phyloP scores from a whole-genome alignment of 2,888 invertebrate genomes.

The Ochropleura plecta region DNA sequence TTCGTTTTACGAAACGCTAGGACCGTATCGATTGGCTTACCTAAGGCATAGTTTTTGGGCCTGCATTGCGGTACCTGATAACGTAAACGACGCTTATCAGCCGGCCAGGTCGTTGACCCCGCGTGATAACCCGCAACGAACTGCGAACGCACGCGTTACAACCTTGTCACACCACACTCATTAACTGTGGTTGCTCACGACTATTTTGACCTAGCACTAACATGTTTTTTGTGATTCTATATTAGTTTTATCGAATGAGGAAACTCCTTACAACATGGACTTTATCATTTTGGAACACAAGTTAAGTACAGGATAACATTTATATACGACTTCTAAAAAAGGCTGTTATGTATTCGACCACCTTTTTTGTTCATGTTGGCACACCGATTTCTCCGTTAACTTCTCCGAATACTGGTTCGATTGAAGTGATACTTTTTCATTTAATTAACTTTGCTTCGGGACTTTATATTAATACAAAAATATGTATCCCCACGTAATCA shows the following conservation, averaged over 20 bases:
- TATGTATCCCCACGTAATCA: background rate
- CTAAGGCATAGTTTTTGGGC: slow-evolving; percentile 79
- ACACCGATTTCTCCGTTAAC: too few species aligned
- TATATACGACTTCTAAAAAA: too few species aligned
- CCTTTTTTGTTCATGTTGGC: too few species aligned
- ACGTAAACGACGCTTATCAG: slow-evolving; percentile 80
- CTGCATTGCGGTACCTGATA: slow-evolving; percentile 88
- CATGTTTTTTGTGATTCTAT: slow-evolving; percentile 4
- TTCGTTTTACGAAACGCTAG: slow-evolving; percentile 14
- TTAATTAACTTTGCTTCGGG: too few species aligned
- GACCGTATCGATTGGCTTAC: slow-evolving; percentile 77
- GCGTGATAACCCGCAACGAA: slow-evolving; percentile 74
- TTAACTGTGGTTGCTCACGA: slow-evolving; percentile 39
- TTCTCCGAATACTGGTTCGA: too few species aligned
- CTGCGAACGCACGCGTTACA: slow-evolving; percentile 40
- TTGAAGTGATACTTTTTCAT: too few species aligned
- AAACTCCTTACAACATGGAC: slow-evolving; percentile 3
- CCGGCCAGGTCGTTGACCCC: slow-evolving; percentile 77
- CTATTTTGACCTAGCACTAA: slow-evolving; percentile 18
- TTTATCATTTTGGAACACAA: background rate
- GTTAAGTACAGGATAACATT: background rate
- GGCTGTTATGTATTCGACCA: too few species aligned
- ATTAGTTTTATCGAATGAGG: slow-evolving; percentile 1
- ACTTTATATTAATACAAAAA: background rate
- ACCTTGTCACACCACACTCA: slow-evolving; percentile 42